A percentile compares a stretch with the other conserved stretches of the same genome.
Evolutionary conservation across 2,797 vertebrate species (phyloP).

Genomic region (Intellagama lesueurii): DNA sequence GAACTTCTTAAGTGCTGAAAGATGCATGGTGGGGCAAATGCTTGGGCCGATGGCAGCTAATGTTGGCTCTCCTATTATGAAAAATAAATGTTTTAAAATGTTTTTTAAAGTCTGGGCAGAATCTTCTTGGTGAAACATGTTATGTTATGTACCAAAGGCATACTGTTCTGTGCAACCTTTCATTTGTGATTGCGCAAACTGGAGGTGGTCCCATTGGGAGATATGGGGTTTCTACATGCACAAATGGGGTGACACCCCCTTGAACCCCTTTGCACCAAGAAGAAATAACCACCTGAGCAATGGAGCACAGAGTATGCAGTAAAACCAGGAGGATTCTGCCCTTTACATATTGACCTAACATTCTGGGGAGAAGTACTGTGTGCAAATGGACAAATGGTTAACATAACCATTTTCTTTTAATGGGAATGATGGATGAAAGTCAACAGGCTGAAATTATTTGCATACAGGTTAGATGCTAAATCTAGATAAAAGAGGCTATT

Average conservation of each 20-base stretch:
- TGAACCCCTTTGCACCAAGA: no score
- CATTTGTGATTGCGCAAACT: no score
- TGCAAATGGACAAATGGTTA: not conserved
- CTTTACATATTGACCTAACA: not conserved
- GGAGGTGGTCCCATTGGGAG: no score
- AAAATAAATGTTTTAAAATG: not conserved
- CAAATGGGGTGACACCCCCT: no score
- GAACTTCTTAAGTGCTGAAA: no score
- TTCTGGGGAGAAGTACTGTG: not conserved
- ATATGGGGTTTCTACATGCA: no score
- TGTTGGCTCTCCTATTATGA: not conserved
- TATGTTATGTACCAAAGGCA: no score
- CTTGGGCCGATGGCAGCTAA: not conserved
- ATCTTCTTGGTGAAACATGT: no score
- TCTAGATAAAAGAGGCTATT: not conserved
- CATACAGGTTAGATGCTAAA: not conserved
- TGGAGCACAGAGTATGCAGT: no score
- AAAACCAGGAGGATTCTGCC: no score
- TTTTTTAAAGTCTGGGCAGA: not conserved
- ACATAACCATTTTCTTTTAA: not conserved
- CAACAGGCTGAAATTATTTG: conserved; percentile 27
- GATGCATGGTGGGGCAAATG: not conserved
- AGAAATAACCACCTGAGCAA: no score
- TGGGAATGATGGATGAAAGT: not conserved
- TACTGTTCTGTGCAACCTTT: no score